These are phyloP conservation scores for Atherinosoma microstoma DNA, from an alignment of 2,797 vertebrate genomes.

Conservation along the genomic window DNA sequence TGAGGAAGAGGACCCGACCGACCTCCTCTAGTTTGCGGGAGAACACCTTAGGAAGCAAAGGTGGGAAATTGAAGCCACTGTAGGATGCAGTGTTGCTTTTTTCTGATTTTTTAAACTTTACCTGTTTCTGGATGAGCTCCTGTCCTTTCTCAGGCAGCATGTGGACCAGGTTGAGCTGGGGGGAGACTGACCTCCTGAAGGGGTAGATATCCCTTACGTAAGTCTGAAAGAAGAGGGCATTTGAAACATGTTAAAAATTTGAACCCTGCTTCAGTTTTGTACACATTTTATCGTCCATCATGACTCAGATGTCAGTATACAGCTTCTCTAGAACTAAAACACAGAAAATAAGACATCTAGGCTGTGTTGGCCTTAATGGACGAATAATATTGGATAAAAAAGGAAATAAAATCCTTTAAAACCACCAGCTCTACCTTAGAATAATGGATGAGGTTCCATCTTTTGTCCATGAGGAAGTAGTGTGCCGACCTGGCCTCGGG, in stretches of 20 bases:
- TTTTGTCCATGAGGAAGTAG: conserved; percentile 99
- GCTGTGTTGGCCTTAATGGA: background rate
- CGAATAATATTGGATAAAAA: background rate
- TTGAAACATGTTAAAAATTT: background rate
- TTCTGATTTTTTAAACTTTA: conserved; percentile 43
- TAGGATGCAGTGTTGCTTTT: background rate
- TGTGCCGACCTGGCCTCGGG: conserved; percentile 95
- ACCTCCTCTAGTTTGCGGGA: conserved; percentile 98
- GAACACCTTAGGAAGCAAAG: conserved; percentile 87
- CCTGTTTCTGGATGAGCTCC: conserved; percentile 99
- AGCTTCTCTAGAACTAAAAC: too few relatives aligned
- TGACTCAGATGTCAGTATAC: background rate
- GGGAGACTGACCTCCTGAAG: conserved; percentile 96
- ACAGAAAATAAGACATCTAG: background rate
- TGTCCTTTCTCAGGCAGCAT: conserved; percentile 99
- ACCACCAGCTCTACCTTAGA: conserved; percentile 87
- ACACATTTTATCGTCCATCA: background rate
- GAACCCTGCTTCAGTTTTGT: background rate
- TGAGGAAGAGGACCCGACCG: conserved; percentile 95
- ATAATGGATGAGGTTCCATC: conserved; percentile 99
- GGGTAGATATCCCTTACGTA: conserved; percentile 99
- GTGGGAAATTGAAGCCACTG: background rate
- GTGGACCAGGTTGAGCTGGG: conserved; percentile 96
- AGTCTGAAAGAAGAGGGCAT: conserved; percentile 82
- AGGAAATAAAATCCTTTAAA: background rate